Percentiles rank a stretch among this genome's conserved stretches.
Evolutionary conservation across 2,888 invertebrate species (phyloP).

Genomic region (Drosophila recens): DNA sequence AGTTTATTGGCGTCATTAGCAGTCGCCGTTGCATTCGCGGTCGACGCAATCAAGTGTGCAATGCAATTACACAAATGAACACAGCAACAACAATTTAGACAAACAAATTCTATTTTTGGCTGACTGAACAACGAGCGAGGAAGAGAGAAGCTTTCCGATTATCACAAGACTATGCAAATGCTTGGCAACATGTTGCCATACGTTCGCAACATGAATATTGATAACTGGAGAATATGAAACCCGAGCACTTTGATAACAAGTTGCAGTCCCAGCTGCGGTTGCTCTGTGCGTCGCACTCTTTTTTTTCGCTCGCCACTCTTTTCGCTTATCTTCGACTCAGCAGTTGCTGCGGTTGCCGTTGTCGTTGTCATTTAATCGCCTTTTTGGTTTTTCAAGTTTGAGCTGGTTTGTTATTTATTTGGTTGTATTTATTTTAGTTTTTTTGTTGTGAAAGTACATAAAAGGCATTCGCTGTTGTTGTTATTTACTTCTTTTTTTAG

Average conservation of each 20-base stretch:
- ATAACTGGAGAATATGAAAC: constrained; percentile 8
- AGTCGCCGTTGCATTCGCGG: constrained; percentile 24
- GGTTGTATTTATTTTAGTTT: constrained; percentile 17
- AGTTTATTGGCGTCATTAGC: constrained; percentile 76
- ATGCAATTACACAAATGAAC: constrained; percentile 75
- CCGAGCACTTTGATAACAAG: constrained; percentile 8
- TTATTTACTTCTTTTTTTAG: constrained; percentile 65
- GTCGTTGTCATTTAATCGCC: constrained; percentile 53
- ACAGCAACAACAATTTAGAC: constrained; percentile 24
- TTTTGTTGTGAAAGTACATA: constrained; percentile 66
- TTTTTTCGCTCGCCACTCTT: not conserved
- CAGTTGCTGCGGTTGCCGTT: constrained; percentile 9
- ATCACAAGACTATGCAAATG: constrained; percentile 44
- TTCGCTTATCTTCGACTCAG: constrained; percentile 8
- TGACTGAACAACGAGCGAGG: not conserved
- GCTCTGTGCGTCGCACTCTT: not conserved
- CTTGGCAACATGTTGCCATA: constrained; percentile 65
- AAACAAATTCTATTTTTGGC: constrained; percentile 15
- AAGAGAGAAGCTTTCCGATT: constrained; percentile 52
- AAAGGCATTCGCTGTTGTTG: constrained; percentile 50
- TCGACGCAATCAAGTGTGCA: constrained; percentile 76
- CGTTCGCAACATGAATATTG: constrained; percentile 2
- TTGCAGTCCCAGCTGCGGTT: constrained; percentile 5
- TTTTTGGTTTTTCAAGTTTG: constrained; percentile 64
- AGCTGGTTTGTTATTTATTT: constrained; percentile 61